Percentiles rank a stretch among this genome's conserved stretches.
phyloP scores from a whole-genome alignment of 2,888 invertebrate genomes.

The Epinotia ramella region DNA sequence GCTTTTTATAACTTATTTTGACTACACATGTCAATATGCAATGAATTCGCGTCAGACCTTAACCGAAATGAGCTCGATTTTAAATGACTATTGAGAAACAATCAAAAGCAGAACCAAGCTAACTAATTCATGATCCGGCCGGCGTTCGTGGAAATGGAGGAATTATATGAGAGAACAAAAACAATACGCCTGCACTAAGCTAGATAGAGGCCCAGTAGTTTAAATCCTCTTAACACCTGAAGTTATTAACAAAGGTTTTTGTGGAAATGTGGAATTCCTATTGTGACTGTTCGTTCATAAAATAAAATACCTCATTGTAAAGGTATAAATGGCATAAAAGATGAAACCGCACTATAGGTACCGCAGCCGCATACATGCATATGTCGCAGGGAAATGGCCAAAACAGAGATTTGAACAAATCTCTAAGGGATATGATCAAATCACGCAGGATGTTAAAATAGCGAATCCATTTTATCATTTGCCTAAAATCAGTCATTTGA shows the following conservation, averaged over 20 bases:
- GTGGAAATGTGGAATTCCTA: neutral
- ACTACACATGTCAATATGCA: too few species aligned
- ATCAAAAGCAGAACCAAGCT: neutral
- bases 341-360: neutral
- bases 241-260: neutral
- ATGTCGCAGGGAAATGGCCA: too few species aligned
- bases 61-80: neutral
- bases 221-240: conserved; percentile 12
- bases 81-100: neutral
- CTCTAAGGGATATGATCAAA: too few species aligned
- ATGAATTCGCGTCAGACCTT: neutral
- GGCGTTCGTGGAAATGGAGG: neutral
- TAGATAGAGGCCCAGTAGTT: conserved; percentile 3
- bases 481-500: too few species aligned
- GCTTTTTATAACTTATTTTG: too few species aligned
- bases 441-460: too few species aligned
- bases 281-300: neutral
- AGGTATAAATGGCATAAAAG: neutral
- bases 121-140: neutral
- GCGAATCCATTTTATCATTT: too few species aligned
- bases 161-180: conserved; percentile 9
- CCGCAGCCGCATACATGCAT: too few species aligned
- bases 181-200: conserved; percentile 7
- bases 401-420: too few species aligned
- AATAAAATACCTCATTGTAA: neutral